Evolutionary conservation across 2,797 vertebrate species (phyloP).

Genomic region (Synanceia verrucosa): DNA sequence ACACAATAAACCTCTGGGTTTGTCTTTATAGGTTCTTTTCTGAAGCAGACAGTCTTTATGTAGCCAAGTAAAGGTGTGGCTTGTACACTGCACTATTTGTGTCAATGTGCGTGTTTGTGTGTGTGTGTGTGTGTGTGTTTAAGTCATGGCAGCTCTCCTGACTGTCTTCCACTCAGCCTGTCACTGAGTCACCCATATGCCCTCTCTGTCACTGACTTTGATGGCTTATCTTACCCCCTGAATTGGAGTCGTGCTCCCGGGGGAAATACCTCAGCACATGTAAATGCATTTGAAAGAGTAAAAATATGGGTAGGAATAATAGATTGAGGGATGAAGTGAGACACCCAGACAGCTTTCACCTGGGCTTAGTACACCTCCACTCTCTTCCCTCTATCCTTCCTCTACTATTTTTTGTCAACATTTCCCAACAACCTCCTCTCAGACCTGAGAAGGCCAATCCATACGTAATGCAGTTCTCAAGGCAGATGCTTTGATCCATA

Average conservation of each 20-base stretch:
- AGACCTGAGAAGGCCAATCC: constrained; percentile 49
- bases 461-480: constrained; percentile 46
- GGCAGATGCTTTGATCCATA: constrained; percentile 74
- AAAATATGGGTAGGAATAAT: constrained; percentile 73
- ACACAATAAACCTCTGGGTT: constrained; percentile 45
- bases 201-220: constrained; percentile 80
- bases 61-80: constrained; percentile 43
- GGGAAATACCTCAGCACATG: constrained; percentile 81
- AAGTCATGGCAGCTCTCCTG: constrained; percentile 58
- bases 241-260: constrained; percentile 74
- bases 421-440: constrained; percentile 45
- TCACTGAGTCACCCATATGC: constrained; percentile 76
- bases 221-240: constrained; percentile 80
- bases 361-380: constrained; percentile 16
- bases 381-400: constrained; percentile 13
- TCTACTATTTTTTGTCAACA: constrained; percentile 42
- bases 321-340: constrained; percentile 57
- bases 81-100: constrained; percentile 22
- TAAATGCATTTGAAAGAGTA: constrained; percentile 76
- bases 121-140: constrained; percentile 20
- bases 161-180: constrained; percentile 70
- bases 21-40: constrained; percentile 39
- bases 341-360: constrained; percentile 51
- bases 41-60: constrained; percentile 18
- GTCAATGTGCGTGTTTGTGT: constrained; percentile 3